Evolutionary conservation across 2,113 vertebrate genomes (phyloP).

Genomic region (Ascaphus truei): DNA sequence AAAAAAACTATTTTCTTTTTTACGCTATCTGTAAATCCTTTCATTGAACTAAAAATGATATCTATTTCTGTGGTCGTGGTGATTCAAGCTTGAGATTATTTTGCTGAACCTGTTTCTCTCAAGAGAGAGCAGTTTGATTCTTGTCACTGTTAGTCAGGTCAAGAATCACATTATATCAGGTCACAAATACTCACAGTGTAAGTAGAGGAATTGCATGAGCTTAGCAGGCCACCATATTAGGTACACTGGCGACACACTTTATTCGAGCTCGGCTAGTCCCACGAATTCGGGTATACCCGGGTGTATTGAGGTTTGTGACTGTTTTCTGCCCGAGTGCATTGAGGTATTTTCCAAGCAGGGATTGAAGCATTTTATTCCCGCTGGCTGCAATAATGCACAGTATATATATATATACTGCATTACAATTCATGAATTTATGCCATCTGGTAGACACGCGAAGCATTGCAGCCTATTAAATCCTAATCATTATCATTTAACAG

Average conservation of each 20-base stretch:
- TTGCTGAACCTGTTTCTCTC: constrained; percentile 47
- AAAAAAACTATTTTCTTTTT: too few relatives aligned
- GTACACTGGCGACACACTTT: constrained; percentile 1
- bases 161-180: constrained; percentile 49
- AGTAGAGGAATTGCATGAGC: constrained; percentile 45
- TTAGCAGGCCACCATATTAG: constrained; percentile 39
- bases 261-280: too few relatives aligned
- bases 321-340: not conserved
- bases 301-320: constrained; percentile 27
- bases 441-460: too few relatives aligned
- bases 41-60: constrained; percentile 28
- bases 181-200: constrained; percentile 44
- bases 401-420: too few relatives aligned
- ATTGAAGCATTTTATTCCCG: too few relatives aligned
- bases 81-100: constrained; percentile 49
- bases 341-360: not conserved
- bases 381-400: too few relatives aligned
- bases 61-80: constrained; percentile 48
- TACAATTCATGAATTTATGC: too few relatives aligned
- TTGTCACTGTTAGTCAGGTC: constrained; percentile 38
- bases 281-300: too few relatives aligned
- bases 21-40: constrained; percentile 33
- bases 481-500: too few relatives aligned
- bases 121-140: constrained; percentile 40
- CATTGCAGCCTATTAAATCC: too few relatives aligned